Base-by-base conservation (phyloP, 2,113 vertebrate species). In the Artemisiospiza belli region DNA sequence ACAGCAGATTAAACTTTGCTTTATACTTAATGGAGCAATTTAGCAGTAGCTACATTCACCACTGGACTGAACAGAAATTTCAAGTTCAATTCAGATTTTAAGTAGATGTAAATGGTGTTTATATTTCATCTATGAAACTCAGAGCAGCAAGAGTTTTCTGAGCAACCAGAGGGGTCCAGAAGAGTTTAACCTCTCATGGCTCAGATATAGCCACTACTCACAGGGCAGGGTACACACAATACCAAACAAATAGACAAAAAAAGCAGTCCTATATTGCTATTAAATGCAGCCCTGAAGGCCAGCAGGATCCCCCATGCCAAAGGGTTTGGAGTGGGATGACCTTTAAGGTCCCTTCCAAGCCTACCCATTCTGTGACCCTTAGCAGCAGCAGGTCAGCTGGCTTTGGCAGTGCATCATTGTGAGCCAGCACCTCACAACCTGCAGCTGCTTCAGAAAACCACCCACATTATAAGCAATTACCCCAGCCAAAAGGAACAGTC, bases 21-120 rank as follows among this genome's bases (percentile, higher is more conserved):
- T 92, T 86, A 72, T 83, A 94, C 64, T 86, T 96, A 95, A 96
- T 86, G 73, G 57, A 93, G 69, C 88, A 93, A 83, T 96, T 92
- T 94, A 96, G 92, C 68, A 86, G 82, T 66, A 68, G 68, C 88
- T 94, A 90, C 64, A 81, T 86, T 88, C 72, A 89, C 66, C 19
- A 37, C 64, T 81, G 90, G 85, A 93, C 79, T 92, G 88, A 92
- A 75, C 47, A 88, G 63, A 80, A 93, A 91, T 92, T 95, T 93
- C 90, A 94, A 93, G 68, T 94, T 81, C 89, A 89, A 54, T 93
- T 93, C 73, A 64, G 66, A 87, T 78, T 86, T 95, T 94, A 95
- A 94, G 83, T 73, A 94, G 76, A 92, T 78, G n/a, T 72, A 92
- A 96, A 88, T 72, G 61, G 69, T 87, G 57, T 75, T 92, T 94